Evolutionary conservation across 1,140 invertebrate species (phyloP), one percentile per base, ranked within the genome.

Genomic region (Ips nitidus): DNA sequence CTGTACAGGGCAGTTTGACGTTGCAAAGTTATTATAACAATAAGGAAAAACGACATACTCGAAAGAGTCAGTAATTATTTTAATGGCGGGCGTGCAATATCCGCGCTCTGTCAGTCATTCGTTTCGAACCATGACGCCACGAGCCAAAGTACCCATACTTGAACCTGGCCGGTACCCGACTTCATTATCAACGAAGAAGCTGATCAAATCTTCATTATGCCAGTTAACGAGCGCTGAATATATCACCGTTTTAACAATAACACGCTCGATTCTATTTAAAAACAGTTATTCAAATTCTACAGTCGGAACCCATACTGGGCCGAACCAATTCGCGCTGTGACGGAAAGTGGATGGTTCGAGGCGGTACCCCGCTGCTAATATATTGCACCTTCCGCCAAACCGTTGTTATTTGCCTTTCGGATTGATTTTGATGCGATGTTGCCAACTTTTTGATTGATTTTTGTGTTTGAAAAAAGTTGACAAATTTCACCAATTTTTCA

Each of bases 101-200:
- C 78, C 74, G 78, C 80, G 80, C 79, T 80, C 79, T 81, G 78
- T 70, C 80, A 81, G 80, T 80, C 80, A 81, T 80, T 81, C 81
- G 80, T 77, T 80, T 80, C 80, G 75, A 81, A 81, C 71, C 80
- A 81, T 81, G 80, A 81, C 79, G 80, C 78, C 80, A 80, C 80
- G 80, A 81, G 80, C 79, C 80, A 78, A 75, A 42, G 41, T 42
- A 41, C 38, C 72, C 75, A 78, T 78, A 79, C 73, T 79, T 79
- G 77, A 22, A 78, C 77, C 77, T 79, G 78, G 47, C 45, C 6
- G 22, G 45, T 22, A 50, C 45, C 45, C 45, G 22, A 22, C 22
- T 50, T 50, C 22, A 50, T 50, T 50, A 50, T 50, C 53, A 7
- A 56, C 22, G 38, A 62, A 45, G 60, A 41, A 47, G 60, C 43